A percentile compares a stretch with the other conserved stretches of the same genome.
These are phyloP conservation scores for Xenopus borealis DNA, from an alignment of 2,113 vertebrate genomes.

Conservation along the genomic window DNA sequence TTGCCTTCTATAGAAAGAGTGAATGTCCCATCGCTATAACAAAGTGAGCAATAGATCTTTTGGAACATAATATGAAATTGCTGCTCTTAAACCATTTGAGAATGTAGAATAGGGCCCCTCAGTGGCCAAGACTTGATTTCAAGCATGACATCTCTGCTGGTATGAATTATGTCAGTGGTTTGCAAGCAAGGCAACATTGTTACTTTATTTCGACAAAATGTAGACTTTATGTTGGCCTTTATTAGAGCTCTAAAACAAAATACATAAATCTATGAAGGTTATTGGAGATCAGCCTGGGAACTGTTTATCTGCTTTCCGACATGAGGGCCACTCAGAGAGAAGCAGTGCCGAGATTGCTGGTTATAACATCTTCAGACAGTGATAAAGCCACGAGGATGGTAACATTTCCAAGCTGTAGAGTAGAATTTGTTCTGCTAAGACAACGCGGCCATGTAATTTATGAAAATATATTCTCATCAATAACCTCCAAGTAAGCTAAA, in stretches of 20 bases:
- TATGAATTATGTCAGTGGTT: background rate
- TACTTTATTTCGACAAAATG: background rate
- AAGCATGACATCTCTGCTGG: background rate
- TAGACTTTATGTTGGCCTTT: background rate
- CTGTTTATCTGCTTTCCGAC: background rate
- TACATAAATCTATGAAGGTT: background rate
- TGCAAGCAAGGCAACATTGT: background rate
- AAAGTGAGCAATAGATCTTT: no score
- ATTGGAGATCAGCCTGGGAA: background rate
- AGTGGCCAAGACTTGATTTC: background rate
- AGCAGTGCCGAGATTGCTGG: no score
- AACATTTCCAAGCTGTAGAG: background rate
- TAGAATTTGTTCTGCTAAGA: conserved; percentile 35
- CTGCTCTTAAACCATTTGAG: background rate
- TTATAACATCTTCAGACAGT: no score
- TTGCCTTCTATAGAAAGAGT: no score
- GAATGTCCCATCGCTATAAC: no score
- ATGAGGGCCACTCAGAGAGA: no score
- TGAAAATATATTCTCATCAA: conserved; percentile 57
- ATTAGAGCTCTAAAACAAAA: background rate
- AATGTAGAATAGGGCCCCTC: background rate
- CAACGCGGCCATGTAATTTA: conserved; percentile 49
- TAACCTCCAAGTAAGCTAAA: conserved; percentile 24
- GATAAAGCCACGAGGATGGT: no score
- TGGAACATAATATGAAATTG: no score